Evolutionary conservation across 2,797 vertebrate species (phyloP).

Genomic region (Euphonia xanthogaster): DNA sequence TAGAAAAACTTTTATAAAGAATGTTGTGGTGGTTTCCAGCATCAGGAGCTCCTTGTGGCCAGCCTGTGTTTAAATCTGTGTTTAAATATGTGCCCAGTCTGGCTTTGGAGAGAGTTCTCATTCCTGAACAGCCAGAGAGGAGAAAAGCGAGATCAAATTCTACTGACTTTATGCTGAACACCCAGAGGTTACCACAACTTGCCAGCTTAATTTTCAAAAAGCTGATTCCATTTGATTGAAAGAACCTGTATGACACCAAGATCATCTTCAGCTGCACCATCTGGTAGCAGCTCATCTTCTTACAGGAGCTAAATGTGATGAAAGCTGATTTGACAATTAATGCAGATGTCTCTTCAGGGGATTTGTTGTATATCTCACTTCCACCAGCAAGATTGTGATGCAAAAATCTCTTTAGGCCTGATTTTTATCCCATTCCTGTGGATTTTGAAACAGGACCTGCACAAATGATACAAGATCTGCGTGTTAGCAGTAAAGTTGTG

Average conservation of each 20-base stretch:
- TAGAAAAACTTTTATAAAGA: neutral
- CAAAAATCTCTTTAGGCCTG: neutral
- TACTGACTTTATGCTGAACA: neutral
- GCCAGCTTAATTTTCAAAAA: neutral
- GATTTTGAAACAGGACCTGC: neutral
- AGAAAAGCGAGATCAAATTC: neutral
- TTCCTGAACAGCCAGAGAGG: neutral
- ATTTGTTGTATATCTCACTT: neutral
- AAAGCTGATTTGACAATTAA: neutral
- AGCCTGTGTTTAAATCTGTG: neutral
- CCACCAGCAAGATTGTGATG: neutral
- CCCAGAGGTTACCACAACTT: neutral
- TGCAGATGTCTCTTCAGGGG: neutral
- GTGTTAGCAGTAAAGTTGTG: neutral
- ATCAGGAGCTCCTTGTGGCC: neutral
- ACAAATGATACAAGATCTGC: neutral
- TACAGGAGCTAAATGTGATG: neutral
- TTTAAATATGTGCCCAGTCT: neutral
- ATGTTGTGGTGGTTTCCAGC: neutral
- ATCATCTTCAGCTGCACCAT: constrained; percentile 12
- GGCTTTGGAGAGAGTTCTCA: neutral
- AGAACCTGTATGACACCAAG: neutral
- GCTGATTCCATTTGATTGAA: neutral
- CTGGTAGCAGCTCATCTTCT: constrained; percentile 17
- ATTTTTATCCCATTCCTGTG: neutral